Conservation (phyloP, 2,888 invertebrate species). For the Empis livida region DNA sequence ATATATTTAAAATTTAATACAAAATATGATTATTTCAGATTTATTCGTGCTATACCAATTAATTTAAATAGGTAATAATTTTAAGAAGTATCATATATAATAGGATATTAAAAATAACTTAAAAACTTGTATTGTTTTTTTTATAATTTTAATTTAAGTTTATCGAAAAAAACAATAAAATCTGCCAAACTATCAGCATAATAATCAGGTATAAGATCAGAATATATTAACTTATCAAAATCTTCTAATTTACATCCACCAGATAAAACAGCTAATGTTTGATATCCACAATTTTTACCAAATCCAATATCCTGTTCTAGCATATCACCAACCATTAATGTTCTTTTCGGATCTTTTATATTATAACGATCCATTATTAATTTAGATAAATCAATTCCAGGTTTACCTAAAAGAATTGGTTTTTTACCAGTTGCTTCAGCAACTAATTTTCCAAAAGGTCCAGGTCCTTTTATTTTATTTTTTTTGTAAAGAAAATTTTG, state of each 20-base stretch:
- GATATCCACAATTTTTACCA: conserved; percentile 55
- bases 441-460: conserved; percentile 31
- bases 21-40: too few species aligned
- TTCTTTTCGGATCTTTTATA: conserved; percentile 46
- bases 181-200: conserved; percentile 28
- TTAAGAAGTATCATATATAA: too few species aligned
- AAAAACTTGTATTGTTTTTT: too few species aligned
- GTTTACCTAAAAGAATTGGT: conserved; percentile 36
- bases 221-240: conserved; percentile 16
- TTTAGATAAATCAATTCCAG: conserved; percentile 31
- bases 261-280: conserved; percentile 61
- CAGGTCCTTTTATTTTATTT: conserved; percentile 26
- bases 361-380: conserved; percentile 22
- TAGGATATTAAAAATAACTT: too few species aligned
- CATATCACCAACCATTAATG: conserved; percentile 76
- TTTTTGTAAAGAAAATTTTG: background rate
- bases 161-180: conserved; percentile 19
- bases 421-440: conserved; percentile 25
- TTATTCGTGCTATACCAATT: too few species aligned
- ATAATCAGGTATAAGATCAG: conserved; percentile 23
- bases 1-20: too few species aligned
- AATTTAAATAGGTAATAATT: too few species aligned
- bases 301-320: conserved; percentile 67
- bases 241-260: conserved; percentile 23
- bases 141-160: too few species aligned